phyloP scores from a whole-genome alignment of 2,113 vertebrate genomes.

The Chamaetylas fuelleborni region DNA sequence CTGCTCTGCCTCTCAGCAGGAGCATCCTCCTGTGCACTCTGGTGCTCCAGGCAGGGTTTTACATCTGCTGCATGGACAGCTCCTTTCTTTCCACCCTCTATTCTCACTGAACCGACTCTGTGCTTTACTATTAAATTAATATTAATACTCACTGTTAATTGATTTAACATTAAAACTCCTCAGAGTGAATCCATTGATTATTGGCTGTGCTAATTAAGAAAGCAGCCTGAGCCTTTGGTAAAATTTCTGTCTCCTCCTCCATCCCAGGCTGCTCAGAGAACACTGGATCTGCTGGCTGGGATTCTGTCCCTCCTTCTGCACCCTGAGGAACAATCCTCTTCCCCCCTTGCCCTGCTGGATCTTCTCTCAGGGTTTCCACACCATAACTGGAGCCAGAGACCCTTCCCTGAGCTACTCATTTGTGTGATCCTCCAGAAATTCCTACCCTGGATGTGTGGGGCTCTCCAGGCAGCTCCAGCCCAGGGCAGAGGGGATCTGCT shows the following conservation, averaged over 20 bases:
- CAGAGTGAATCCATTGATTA: not conserved
- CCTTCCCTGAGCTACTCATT: not conserved
- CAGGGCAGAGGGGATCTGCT: not conserved
- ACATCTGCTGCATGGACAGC: rapidly evolving
- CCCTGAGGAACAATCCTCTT: not conserved
- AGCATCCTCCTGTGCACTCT: not conserved
- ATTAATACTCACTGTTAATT: not conserved
- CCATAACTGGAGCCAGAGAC: not conserved
- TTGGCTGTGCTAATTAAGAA: not conserved
- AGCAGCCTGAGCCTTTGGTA: not conserved
- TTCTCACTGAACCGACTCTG: not conserved
- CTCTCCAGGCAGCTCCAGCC: not conserved
- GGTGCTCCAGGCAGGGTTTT: not conserved
- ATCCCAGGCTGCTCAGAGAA: not conserved
- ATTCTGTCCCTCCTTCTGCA: not conserved
- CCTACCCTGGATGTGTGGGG: rapidly evolving
- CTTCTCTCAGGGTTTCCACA: not conserved
- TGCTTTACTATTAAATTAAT: not conserved
- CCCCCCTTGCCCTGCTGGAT: not conserved
- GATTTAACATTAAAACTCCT: not conserved
- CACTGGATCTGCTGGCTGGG: not conserved
- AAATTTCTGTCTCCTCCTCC: not conserved
- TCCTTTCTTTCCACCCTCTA: not conserved
- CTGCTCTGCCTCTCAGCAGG: not conserved
- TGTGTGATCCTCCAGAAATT: not conserved